Evolutionary conservation across 2,888 invertebrate species (phyloP).

Genomic region (Cosmopolites sordidus): DNA sequence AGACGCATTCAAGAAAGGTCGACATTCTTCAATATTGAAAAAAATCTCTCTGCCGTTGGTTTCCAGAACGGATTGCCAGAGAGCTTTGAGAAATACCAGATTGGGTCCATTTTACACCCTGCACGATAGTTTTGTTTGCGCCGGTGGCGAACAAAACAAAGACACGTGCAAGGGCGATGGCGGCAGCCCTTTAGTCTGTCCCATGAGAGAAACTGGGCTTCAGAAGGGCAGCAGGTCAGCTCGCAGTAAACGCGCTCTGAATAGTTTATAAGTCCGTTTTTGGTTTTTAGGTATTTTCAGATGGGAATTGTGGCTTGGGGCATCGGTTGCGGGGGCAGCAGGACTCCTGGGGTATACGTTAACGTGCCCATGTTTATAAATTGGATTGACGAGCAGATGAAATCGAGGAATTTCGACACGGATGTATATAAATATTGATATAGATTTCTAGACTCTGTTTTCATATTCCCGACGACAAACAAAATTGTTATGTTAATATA

Average conservation of each 20-base stretch:
- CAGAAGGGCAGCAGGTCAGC: too few relatives aligned
- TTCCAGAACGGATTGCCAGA: conserved; percentile 56
- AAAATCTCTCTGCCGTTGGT: conserved; percentile 68
- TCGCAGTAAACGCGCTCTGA: too few relatives aligned
- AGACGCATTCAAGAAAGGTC: conserved; percentile 41
- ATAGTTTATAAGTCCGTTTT: too few relatives aligned
- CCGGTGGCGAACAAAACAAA: conserved; percentile 68
- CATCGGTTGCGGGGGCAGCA: conserved; percentile 66
- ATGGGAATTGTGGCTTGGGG: conserved; percentile 78
- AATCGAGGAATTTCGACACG: conserved; percentile 32
- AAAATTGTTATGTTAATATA: too few relatives aligned
- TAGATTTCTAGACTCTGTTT: too few relatives aligned
- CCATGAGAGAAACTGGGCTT: conserved; percentile 49
- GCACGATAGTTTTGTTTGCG: conserved; percentile 70
- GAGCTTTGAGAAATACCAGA: conserved; percentile 57
- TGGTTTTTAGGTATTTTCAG: conserved; percentile 49
- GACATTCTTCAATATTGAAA: conserved; percentile 68
- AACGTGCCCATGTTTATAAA: conserved; percentile 59
- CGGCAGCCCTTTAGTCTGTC: conserved; percentile 73
- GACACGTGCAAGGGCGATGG: conserved; percentile 80
- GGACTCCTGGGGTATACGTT: conserved; percentile 70
- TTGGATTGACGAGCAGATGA: conserved; percentile 57
- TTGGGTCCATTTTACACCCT: conserved; percentile 62
- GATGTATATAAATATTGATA: conserved; percentile 28
- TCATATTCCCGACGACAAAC: too few relatives aligned